Evolutionary conservation across 2,797 vertebrate genomes (phyloP), one percentile per base, ranked within the genome.

Genomic region (Lycodopsis pacificus): DNA sequence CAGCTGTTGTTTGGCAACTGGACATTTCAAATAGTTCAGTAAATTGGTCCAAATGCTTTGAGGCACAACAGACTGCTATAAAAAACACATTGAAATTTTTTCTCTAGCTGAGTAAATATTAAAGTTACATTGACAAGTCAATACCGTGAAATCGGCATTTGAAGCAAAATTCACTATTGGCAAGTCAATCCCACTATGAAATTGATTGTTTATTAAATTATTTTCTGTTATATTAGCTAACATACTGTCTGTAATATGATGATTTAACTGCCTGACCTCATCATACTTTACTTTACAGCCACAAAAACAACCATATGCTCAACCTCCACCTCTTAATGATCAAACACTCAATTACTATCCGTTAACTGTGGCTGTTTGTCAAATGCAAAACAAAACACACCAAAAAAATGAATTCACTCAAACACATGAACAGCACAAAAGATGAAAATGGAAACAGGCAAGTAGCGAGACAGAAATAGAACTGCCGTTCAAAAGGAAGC

Each of bases 401-500:
- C 67, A 56, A 70, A 22, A 8, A 49, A 17, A 59, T 11, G 13
- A 15, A 49, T 44, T 3, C 56, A 49, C 30, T 12, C 56, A 48
- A 17, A 49, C 68, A 38, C 56, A 59, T 34, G 36, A 40, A 75
- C 42, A 49, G 46, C 22, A 66, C 32, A 77, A 82, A 65, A 81
- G 73, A 92, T 85, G 85, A 65, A 84, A 83, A 91, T 84, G 79
- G 65, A 74, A 86, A 85, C 75, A 71, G 76, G 86, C 76, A 86
- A 76, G 84, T 27, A 66, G 75, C 10, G 68, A 83, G 84, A 75
- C 84, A 79, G 64, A 76, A 87, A 89, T 80, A 86, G 79, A 59
- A 57, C 48, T 38, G 70, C 75, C 13, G 71, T 81, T 91, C 70
- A 86, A 84, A 71, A 84, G 51, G 71, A 85, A 82, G 81, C 80